Conservation (phyloP, 2,888 invertebrate species). For the Oscheius myriophilus region DNA sequence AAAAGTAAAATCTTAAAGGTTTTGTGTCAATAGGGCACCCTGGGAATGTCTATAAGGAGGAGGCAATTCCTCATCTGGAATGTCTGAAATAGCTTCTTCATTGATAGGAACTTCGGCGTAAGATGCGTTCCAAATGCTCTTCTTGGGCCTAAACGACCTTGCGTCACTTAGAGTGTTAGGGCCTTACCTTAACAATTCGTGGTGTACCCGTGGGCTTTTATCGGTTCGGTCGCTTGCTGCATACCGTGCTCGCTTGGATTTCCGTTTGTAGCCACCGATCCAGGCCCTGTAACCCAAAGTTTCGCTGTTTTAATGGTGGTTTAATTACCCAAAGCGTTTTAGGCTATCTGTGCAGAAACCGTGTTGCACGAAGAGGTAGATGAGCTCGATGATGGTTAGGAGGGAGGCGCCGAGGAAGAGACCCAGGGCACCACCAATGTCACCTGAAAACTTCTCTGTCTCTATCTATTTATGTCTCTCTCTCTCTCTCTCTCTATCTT, state of each 20-base stretch:
- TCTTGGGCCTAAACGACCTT: slow-evolving; percentile 4
- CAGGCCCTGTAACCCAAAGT: too few relatives aligned
- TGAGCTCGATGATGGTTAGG: slow-evolving; percentile 66
- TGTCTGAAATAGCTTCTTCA: background rate
- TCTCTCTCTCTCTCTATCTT: too few relatives aligned
- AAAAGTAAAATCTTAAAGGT: too few relatives aligned
- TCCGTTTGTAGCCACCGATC: too few relatives aligned
- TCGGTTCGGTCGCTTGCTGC: slow-evolving; percentile 1
- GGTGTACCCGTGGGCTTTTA: slow-evolving; percentile 9
- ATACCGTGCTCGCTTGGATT: too few relatives aligned
- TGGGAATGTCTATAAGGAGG: slow-evolving; percentile 26
- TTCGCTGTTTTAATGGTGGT: too few relatives aligned
- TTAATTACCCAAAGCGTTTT: background rate
- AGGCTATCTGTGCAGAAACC: slow-evolving; percentile 21
- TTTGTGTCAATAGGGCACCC: too few relatives aligned
- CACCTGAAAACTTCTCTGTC: slow-evolving; percentile 46
- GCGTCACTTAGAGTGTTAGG: background rate
- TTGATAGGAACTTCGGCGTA: background rate
- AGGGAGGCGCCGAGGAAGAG: slow-evolving; percentile 67
- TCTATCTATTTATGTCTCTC: background rate
- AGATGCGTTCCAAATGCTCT: slow-evolving; percentile 15
- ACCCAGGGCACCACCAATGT: slow-evolving; percentile 68
- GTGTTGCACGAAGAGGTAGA: slow-evolving; percentile 57
- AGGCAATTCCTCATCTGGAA: slow-evolving; percentile 6
- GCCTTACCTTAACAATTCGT: slow-evolving; percentile 12